Evolutionary conservation across 1,140 invertebrate species (phyloP).

Genomic region (Zaprionus lachaisei): DNA sequence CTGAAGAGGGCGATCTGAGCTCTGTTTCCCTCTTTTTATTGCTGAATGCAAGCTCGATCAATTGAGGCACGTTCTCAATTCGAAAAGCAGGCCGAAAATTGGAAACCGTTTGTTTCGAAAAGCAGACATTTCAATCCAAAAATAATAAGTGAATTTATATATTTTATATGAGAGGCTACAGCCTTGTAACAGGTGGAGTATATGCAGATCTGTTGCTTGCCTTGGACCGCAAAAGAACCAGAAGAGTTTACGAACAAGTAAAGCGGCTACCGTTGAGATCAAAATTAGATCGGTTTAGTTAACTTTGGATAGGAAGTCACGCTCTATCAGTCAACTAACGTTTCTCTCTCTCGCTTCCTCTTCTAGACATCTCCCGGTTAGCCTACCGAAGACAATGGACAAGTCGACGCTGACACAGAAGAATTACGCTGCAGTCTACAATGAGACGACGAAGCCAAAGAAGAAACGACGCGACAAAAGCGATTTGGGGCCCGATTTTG

Average conservation of each 20-base stretch:
- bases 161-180: not conserved
- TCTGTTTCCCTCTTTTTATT: not conserved
- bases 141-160: not conserved
- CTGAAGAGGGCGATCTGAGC: not conserved
- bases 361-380: constrained; percentile 4
- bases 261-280: not conserved
- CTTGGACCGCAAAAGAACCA: not conserved
- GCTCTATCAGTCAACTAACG: not conserved
- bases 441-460: constrained; percentile 73
- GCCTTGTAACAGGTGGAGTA: not conserved
- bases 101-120: not conserved
- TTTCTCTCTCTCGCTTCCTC: not conserved
- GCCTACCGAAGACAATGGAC: constrained; percentile 35
- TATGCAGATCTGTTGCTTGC: too few relatives aligned
- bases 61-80: not conserved
- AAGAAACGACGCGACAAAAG: constrained; percentile 79
- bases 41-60: not conserved
- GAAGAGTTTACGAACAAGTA: not conserved
- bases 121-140: not conserved
- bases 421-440: constrained; percentile 69
- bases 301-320: not conserved
- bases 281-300: not conserved
- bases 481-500: constrained; percentile 78
- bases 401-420: constrained; percentile 71
- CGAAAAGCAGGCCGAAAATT: not conserved